Evolutionary conservation across 2,113 vertebrate genomes (phyloP).

Genomic region (Neolamprologus hecqui): DNA sequence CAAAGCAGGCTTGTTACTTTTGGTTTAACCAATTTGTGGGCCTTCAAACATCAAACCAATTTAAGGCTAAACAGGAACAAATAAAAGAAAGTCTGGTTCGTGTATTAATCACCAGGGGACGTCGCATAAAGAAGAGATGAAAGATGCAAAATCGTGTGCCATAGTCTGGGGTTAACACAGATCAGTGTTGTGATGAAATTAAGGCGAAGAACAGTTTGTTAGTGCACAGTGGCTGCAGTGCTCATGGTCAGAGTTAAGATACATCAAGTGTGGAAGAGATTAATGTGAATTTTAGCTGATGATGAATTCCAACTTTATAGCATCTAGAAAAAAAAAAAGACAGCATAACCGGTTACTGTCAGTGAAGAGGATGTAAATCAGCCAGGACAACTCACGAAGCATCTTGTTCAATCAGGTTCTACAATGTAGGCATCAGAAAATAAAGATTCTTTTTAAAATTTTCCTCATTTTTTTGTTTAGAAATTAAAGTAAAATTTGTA

Average conservation of each 20-base stretch:
- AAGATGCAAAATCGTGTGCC: background rate
- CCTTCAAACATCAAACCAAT: background rate
- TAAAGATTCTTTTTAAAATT: background rate
- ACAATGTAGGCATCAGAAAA: background rate
- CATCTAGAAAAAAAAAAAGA: background rate
- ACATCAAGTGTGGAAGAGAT: background rate
- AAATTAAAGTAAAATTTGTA: background rate
- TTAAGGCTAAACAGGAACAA: background rate
- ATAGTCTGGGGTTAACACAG: background rate
- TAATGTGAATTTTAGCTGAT: background rate
- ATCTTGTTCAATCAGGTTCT: background rate
- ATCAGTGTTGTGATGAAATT: background rate
- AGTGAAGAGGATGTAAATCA: background rate
- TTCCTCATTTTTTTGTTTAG: fast-evolving
- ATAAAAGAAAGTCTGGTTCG: background rate
- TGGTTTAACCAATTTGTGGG: background rate
- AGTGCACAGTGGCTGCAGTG: background rate
- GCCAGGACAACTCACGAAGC: background rate
- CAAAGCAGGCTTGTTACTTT: background rate
- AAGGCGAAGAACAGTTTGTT: background rate
- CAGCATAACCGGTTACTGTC: background rate
- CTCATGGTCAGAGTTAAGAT: background rate
- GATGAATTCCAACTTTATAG: background rate
- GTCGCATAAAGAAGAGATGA: background rate
- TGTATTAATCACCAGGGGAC: background rate